Conservation (phyloP, 2,888 invertebrate species). For the Drosophila colorata region DNA sequence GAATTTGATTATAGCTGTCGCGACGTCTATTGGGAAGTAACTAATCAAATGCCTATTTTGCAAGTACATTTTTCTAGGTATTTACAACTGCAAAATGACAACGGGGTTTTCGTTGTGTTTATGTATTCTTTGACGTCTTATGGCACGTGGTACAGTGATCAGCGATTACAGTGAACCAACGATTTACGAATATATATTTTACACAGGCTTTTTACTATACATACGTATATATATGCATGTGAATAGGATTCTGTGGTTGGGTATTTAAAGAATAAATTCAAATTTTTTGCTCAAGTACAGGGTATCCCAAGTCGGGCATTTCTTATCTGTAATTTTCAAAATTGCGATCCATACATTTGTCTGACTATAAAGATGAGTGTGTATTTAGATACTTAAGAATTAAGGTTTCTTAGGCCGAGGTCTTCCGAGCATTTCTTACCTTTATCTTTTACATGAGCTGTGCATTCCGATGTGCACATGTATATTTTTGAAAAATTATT, state of each 20-base stretch:
- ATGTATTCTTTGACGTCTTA: background rate
- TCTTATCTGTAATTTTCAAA: no score
- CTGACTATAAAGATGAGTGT: no score
- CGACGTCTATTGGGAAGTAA: slow-evolving; percentile 3
- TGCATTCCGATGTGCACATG: no score
- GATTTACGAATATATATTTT: no score
- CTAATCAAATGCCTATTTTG: background rate
- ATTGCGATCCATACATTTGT: no score
- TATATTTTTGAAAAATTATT: no score
- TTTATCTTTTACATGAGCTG: no score
- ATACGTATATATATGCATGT: background rate
- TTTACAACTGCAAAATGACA: background rate
- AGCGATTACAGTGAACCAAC: background rate
- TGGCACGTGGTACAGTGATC: background rate
- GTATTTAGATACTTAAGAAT: background rate
- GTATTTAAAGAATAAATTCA: no score
- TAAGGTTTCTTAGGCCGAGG: background rate
- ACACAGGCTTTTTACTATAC: background rate
- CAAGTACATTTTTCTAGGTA: background rate
- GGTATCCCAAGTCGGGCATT: background rate
- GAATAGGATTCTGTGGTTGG: no score
- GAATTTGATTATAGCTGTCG: slow-evolving; percentile 15
- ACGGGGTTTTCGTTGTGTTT: background rate
- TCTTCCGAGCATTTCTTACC: background rate
- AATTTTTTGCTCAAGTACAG: background rate